Base-by-base conservation (phyloP, 2,113 vertebrate genomes). In the Gobio gobio region DNA sequence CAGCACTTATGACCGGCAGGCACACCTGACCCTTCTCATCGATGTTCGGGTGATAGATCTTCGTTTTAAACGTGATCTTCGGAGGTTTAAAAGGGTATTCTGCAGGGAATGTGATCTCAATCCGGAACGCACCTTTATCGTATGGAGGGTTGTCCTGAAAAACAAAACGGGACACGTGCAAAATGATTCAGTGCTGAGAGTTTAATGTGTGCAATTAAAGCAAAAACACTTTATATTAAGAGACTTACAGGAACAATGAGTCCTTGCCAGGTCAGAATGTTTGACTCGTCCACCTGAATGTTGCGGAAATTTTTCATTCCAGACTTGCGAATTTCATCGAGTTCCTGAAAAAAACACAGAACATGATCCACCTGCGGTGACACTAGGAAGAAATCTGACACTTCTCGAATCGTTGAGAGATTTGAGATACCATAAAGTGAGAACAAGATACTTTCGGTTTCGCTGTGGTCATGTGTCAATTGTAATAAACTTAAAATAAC, bases 51-150 rank as follows among this genome's bases (percentile, higher is more conserved):
- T 99, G 98, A 92, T 99, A 99, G 95, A 99, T 99, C 93, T 99
- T 99, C 83, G 98, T 99, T 95, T 98, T 99, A 94, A 99, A 99
- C 3, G 96, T 97, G 93, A 99, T 96, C 94, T 98, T 99, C 54
- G 98, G 98, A 66, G 98, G 98, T 92, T 99, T 99, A 94, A 99
- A 99, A 59, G 98, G 98, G 87, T 99, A 99, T 92, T 99, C 98
- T 87, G 95, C 95, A 70, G 98, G 97, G 90, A 99, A 99, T 93
- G 96, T 96, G 88, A 99, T 96, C 95, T 99, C 97, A 45, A 99
- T 98, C 92, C 96, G 95, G 94, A 99, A 99, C 4, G 98, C 98
- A 91, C 97, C 98, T 95, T 99, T 99, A 92, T 99, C 97, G 80
- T 99, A 99, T 0, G 98, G 98, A 91, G 97, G 92, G 93, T 96